Evolutionary conservation across 2,797 vertebrate species (phyloP), one percentile per base, ranked within the genome.

Genomic region (Acanthurus lineatus): DNA sequence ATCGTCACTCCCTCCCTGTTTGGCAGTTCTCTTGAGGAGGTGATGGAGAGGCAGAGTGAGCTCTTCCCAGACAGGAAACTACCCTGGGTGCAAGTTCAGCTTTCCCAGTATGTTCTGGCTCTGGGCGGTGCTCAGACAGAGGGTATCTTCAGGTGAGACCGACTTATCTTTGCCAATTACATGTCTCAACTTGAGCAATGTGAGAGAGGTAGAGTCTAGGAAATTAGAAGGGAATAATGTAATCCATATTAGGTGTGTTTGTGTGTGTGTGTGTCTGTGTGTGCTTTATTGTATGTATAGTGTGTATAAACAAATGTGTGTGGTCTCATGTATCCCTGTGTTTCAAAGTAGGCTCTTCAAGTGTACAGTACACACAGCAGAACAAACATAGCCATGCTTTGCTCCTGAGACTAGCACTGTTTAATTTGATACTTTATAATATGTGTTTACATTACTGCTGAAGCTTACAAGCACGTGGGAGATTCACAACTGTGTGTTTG

Each of bases 61-160:
- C 93, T 95, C 58, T 97, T 96, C 89, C 97, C 97, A 0, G 95
- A 96, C 69, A 95, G 95, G 76, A 96, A 95, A 72, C 92, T 98
- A 83, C 97, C 97, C 35, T 98, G 97, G 97, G 97, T 97, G 77
- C 97, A 98, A 89, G 97, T 96, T 6, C 97, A 97, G 92, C 96
- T 98, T 0, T 97, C 97, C 0, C 96, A 96, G 92, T 97, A 97
- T 25, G 96, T 98, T 57, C 92, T 98, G 76, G 95, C 95, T 54
- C 90, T 98, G 83, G 96, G 96, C 7, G 97, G 97, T 60, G 96
- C 96, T 69, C 96, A 96, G 86, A 96, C 97, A 0, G 97, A 98
- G 89, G 97, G 97, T 64, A 98, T 98, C 93, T 98, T 98, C 94
- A 97, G 97, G 97, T 98, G 88, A 94, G 88, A 71, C 7, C 1